Conservation (phyloP, 1,140 invertebrate species). For the Hesperophylax magnus region DNA sequence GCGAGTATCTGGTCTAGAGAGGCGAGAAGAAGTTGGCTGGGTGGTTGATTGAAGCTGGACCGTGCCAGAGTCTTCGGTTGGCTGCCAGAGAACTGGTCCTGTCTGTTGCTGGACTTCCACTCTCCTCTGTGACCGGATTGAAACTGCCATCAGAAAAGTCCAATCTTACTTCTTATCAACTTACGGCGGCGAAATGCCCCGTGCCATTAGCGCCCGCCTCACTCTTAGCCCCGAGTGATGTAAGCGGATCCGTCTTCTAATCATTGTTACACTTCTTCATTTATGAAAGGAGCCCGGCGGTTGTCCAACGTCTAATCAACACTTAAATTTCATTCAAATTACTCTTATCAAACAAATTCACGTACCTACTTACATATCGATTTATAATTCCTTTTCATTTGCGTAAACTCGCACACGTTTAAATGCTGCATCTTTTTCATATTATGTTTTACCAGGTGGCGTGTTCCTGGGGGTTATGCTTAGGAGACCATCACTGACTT, state of each 20-base stretch:
- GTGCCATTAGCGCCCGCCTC: not conserved
- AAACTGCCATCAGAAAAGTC: conserved; percentile 33
- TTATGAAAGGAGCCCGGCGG: not conserved
- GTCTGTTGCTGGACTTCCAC: conserved; percentile 21
- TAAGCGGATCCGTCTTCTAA: not conserved
- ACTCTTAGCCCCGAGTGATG: not conserved
- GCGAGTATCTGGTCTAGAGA: too few relatives aligned
- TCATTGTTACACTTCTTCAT: conserved; percentile 1
- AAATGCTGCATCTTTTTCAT: too few relatives aligned
- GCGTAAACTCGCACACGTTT: too few relatives aligned
- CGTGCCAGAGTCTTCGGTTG: not conserved
- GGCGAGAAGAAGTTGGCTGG: too few relatives aligned
- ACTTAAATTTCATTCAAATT: too few relatives aligned
- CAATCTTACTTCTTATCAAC: conserved; percentile 33
- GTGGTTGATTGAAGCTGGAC: not conserved
- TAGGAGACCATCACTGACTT: too few relatives aligned
- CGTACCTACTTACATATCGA: too few relatives aligned
- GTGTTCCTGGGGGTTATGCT: too few relatives aligned
- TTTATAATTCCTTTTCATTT: too few relatives aligned
- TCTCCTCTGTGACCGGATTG: conserved; percentile 24
- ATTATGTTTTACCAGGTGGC: too few relatives aligned
- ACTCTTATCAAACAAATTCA: too few relatives aligned
- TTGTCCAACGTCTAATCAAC: not conserved
- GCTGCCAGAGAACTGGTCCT: not conserved
- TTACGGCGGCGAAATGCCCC: not conserved